Conservation (phyloP, 1,140 invertebrate genomes). For the Pygmarrhopalites habei region DNA sequence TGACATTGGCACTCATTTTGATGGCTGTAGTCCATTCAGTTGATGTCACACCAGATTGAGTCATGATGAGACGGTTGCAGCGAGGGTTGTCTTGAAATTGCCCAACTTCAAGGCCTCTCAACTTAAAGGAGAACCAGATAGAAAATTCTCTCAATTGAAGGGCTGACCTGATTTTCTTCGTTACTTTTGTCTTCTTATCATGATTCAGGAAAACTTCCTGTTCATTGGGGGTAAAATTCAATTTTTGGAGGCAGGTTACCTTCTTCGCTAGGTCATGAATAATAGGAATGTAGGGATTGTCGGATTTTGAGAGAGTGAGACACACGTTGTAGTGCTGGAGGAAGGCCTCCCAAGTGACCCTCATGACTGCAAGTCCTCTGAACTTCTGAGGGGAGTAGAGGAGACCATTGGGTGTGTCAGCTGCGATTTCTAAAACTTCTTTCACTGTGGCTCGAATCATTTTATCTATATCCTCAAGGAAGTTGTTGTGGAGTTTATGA, state of each 20-base stretch:
- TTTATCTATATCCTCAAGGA: neutral
- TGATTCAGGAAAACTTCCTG: neutral
- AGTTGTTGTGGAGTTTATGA: neutral
- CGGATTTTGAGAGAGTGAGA: neutral
- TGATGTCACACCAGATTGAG: neutral
- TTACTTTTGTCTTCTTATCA: neutral
- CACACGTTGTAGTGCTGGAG: neutral
- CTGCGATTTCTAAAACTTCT: neutral
- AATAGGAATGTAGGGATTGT: neutral
- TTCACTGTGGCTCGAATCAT: neutral
- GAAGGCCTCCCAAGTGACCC: neutral
- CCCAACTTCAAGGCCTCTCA: neutral
- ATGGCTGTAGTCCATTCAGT: neutral
- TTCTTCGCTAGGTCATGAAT: neutral
- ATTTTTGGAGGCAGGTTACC: neutral
- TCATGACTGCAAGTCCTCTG: neutral
- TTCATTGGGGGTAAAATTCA: too few species aligned
- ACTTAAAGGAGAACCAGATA: neutral
- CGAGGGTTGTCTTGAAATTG: neutral
- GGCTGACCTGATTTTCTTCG: neutral
- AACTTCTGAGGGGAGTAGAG: neutral
- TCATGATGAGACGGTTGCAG: neutral
- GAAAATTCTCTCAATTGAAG: neutral
- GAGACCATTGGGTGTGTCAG: neutral
- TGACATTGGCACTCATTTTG: neutral